Conservation (phyloP, 2,797 vertebrate genomes). For the Oreochromis mossambicus region DNA sequence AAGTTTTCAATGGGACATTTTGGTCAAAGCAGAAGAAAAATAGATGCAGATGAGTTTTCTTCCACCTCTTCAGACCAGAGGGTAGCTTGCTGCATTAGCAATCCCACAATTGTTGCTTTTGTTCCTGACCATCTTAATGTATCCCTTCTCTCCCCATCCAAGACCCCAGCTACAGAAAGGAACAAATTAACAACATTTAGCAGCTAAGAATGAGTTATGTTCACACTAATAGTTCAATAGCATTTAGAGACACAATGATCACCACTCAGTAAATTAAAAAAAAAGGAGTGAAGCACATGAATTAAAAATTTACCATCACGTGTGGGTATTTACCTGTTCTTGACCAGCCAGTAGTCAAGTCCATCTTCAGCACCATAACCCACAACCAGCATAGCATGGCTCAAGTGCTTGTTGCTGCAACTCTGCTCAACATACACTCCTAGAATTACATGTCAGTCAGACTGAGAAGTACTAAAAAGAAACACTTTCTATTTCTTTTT, state of each 20-base stretch:
- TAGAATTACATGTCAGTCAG: conserved; percentile 5
- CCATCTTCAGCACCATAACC: conserved; percentile 66
- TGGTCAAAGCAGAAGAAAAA: background rate
- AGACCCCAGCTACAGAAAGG: conserved; percentile 74
- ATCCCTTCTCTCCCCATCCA: conserved; percentile 73
- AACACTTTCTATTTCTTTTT: too few relatives aligned
- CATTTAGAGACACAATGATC: too few relatives aligned
- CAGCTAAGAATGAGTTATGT: too few relatives aligned
- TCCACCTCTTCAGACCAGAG: conserved; percentile 71
- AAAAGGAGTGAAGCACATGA: background rate
- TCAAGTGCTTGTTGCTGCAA: conserved; percentile 69
- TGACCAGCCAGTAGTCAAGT: conserved; percentile 77
- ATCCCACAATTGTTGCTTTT: conserved; percentile 80
- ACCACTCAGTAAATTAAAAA: background rate
- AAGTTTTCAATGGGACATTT: background rate
- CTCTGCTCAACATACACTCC: conserved; percentile 69
- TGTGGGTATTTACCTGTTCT: conserved; percentile 74
- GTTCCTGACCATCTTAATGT: conserved; percentile 79
- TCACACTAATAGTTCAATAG: background rate
- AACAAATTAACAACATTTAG: background rate
- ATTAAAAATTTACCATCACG: background rate
- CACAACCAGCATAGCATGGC: conserved; percentile 74
- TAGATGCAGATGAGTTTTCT: too few relatives aligned
- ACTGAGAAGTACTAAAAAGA: too few relatives aligned
- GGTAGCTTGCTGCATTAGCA: conserved; percentile 75